Conservation (phyloP, 2,888 invertebrate species). For the Oscheius sp. region DNA sequence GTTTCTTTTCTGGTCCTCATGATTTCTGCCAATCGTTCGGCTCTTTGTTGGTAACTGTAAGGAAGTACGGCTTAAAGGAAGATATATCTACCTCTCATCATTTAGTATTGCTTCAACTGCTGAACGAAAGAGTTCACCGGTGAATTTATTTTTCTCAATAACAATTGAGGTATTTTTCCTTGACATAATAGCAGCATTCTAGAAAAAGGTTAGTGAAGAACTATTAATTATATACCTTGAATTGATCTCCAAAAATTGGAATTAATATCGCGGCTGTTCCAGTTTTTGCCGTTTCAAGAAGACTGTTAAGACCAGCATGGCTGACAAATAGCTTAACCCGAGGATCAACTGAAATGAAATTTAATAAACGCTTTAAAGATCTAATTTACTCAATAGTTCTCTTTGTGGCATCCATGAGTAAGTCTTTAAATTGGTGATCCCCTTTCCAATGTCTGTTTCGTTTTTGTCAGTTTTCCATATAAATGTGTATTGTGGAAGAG, state of each 20-base stretch:
- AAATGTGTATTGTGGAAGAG: constrained; percentile 22
- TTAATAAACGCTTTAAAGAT: not conserved
- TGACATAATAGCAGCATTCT: not conserved
- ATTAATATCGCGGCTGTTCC: constrained; percentile 11
- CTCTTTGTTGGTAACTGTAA: not conserved
- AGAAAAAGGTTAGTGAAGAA: not conserved
- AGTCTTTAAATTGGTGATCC: constrained; percentile 10
- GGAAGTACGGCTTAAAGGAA: not conserved
- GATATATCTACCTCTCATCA: not conserved
- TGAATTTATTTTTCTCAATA: not conserved
- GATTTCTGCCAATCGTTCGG: not conserved
- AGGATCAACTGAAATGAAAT: constrained; percentile 6
- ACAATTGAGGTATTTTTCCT: constrained; percentile 4
- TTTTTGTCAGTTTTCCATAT: constrained; percentile 20
- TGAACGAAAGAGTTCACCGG: not conserved
- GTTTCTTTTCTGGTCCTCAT: not conserved
- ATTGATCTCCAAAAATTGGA: constrained; percentile 26
- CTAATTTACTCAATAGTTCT: constrained; percentile 22
- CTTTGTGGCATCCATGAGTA: constrained; percentile 16
- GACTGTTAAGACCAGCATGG: constrained; percentile 24
- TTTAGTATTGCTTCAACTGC: not conserved
- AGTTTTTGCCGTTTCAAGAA: constrained; percentile 17
- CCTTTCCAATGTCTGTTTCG: not conserved
- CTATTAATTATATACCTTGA: not conserved
- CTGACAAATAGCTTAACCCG: constrained; percentile 14